phyloP scores from a whole-genome alignment of 2,113 vertebrate species.

The Macquaria australasica region DNA sequence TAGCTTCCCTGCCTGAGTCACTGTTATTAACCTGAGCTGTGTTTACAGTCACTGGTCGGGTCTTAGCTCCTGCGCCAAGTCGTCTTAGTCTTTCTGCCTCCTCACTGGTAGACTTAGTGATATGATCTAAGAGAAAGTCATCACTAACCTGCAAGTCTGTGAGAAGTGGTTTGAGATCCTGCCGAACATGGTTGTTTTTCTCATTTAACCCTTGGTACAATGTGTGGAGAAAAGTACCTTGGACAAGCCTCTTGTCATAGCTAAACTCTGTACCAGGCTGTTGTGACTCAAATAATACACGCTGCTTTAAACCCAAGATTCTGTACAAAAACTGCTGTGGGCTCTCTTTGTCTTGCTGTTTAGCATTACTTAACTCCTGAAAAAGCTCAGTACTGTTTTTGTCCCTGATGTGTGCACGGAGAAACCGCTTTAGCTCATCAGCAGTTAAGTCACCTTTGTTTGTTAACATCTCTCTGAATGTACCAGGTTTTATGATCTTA shows the following conservation, averaged over 20 bases:
- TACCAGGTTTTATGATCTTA: constrained; percentile 4
- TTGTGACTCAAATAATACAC: constrained; percentile 15
- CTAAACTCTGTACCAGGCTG: constrained; percentile 4
- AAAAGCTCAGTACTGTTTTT: constrained; percentile 31
- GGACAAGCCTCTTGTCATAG: constrained; percentile 9
- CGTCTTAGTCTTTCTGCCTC: constrained; percentile 14
- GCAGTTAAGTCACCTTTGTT: neutral
- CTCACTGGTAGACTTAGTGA: constrained; percentile 19
- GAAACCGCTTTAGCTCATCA: constrained; percentile 14
- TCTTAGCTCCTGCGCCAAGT: neutral
- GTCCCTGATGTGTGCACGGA: too few species aligned
- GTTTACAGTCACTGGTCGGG: neutral
- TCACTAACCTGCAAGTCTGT: constrained; percentile 6
- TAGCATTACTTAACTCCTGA: constrained; percentile 14
- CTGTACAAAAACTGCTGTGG: constrained; percentile 32
- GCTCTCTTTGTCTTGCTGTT: constrained; percentile 7
- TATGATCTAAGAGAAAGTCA: constrained; percentile 16
- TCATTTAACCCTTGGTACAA: constrained; percentile 29
- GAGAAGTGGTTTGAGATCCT: neutral
- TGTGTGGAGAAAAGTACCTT: constrained; percentile 5
- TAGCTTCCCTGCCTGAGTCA: neutral
- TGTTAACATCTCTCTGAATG: constrained; percentile 16
- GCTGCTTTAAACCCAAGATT: constrained; percentile 16
- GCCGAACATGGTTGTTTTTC: constrained; percentile 5
- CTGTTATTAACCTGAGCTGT: neutral